phyloP scores from a whole-genome alignment of 92 coral and sea anemone genomes.

The Muricea muricata region DNA sequence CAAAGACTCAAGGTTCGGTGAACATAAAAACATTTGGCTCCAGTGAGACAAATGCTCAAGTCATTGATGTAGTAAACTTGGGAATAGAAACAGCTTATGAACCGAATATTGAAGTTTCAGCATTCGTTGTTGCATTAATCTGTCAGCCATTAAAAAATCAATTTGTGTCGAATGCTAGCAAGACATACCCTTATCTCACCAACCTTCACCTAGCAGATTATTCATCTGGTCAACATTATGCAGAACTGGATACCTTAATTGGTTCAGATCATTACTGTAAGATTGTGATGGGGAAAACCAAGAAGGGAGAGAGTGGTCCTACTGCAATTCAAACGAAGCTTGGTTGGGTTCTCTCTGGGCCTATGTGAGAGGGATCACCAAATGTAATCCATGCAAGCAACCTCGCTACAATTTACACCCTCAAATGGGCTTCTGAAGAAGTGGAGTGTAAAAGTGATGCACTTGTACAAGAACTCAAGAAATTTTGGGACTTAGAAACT shows the following conservation, averaged over 20 bases:
- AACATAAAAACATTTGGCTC: slow-evolving; percentile 38
- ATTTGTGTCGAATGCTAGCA: background rate
- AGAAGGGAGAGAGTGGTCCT: slow-evolving; percentile 2
- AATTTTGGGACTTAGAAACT: slow-evolving; percentile 33
- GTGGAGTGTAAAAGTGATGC: slow-evolving; percentile 8
- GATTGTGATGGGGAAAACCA: slow-evolving; percentile 10
- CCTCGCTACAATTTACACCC: slow-evolving; percentile 18
- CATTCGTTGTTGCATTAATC: slow-evolving; percentile 28
- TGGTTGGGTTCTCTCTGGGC: slow-evolving; percentile 44
- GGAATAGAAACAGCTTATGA: no score
- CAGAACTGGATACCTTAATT: slow-evolving; percentile 10
- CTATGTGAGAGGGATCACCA: background rate
- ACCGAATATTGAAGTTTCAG: slow-evolving; percentile 17
- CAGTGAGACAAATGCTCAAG: slow-evolving; percentile 5
- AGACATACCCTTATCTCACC: background rate
- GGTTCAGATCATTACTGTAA: slow-evolving; percentile 39
- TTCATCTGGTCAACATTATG: slow-evolving; percentile 20
- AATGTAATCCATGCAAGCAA: slow-evolving; percentile 4
- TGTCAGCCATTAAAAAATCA: slow-evolving; percentile 34
- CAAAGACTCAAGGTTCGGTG: slow-evolving; percentile 23
- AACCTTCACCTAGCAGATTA: slow-evolving; percentile 22
- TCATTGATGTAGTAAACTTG: slow-evolving; percentile 27
- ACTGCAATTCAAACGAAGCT: slow-evolving; percentile 37
- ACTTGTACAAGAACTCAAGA: slow-evolving; percentile 13
- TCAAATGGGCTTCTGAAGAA: slow-evolving; percentile 20